Evolutionary conservation across 2,113 vertebrate species (phyloP).

Genomic region (Azemiops feae): DNA sequence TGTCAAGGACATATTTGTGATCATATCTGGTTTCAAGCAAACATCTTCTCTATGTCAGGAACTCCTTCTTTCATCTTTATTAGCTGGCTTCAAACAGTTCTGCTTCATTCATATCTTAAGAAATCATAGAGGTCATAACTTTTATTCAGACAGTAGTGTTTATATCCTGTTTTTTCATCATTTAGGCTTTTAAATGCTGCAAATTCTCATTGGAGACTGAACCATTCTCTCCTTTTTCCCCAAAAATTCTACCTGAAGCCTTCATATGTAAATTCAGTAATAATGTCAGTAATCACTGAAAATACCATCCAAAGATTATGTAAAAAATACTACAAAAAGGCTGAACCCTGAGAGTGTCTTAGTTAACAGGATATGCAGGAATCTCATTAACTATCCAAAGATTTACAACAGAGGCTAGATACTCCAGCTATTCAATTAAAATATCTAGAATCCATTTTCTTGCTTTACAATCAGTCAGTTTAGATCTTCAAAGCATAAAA

Average conservation of each 20-base stretch:
- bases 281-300: constrained; percentile 7
- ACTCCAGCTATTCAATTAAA: constrained; percentile 44
- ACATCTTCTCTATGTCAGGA: not conserved
- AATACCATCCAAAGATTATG: not conserved
- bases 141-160: not conserved
- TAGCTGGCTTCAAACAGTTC: not conserved
- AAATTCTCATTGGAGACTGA: not conserved
- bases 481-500: not conserved
- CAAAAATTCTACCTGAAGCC: not conserved
- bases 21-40: not conserved
- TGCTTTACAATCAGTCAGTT: not conserved
- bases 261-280: not conserved
- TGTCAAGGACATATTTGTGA: not conserved
- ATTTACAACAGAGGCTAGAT: not conserved
- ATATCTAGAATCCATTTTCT: constrained; percentile 16
- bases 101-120: not conserved
- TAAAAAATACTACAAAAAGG: constrained; percentile 23
- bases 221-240: not conserved
- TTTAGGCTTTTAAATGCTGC: not conserved
- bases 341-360: constrained; percentile 5
- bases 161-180: not conserved
- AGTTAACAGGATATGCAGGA: constrained; percentile 20
- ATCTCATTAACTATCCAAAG: constrained; percentile 52
- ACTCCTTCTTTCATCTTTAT: not conserved
- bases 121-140: not conserved